Conservation (phyloP, 2,888 invertebrate species). For the Mimas tiliae region DNA sequence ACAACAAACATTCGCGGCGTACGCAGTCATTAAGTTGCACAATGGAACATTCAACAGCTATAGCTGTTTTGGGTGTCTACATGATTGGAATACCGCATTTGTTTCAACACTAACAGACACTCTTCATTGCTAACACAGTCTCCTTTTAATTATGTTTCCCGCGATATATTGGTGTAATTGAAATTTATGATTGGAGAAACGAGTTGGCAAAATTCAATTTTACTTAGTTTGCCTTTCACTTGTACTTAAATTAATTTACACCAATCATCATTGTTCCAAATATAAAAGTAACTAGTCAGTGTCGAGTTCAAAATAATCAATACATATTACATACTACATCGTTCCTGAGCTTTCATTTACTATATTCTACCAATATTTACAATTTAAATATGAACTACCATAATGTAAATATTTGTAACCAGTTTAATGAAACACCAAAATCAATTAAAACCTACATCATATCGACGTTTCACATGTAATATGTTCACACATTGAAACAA, state of each 20-base stretch:
- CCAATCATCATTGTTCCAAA: neutral
- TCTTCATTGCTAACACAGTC: constrained; percentile 30
- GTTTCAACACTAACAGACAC: constrained; percentile 48
- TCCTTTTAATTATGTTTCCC: constrained; percentile 30
- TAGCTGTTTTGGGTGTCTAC: constrained; percentile 62
- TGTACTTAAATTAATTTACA: neutral
- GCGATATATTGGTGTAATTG: neutral
- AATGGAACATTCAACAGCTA: constrained; percentile 68
- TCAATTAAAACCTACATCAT: neutral
- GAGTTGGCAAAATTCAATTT: neutral
- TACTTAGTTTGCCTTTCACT: neutral
- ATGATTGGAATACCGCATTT: constrained; percentile 60
- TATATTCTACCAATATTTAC: neutral
- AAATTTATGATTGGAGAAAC: neutral
- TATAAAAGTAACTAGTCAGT: neutral
- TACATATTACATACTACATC: too few species aligned
- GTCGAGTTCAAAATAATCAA: too few species aligned
- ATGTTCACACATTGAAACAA: constrained; percentile 40
- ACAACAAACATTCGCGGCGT: constrained; percentile 48
- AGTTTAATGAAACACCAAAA: neutral
- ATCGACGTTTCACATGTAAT: neutral
- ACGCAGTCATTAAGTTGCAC: constrained; percentile 66
- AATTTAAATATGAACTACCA: neutral
- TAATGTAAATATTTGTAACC: neutral
- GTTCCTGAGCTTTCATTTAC: too few species aligned